Evolutionary conservation across 1,140 invertebrate genomes (phyloP), one percentile per base, ranked within the genome.

Genomic region (Asbolus verrucosus): DNA sequence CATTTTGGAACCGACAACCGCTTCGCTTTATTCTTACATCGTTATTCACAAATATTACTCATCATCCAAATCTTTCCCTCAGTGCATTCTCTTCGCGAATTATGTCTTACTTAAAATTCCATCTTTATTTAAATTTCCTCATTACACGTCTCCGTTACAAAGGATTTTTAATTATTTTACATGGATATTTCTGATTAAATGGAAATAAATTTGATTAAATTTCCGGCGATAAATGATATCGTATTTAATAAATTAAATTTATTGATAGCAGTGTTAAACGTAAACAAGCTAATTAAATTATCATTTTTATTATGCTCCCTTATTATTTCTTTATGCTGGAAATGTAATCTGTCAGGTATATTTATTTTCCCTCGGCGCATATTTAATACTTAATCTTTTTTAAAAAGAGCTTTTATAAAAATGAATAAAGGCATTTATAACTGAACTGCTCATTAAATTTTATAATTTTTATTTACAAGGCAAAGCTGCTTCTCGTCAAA

Each of bases 41-140:
- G 61, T 75, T 74, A 76, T 73, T 77, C 75, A 73, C 73, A 77
- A 78, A 73, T 77, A 78, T 78, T 78, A 76, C 72, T 77, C 69
- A 77, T 77, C 68, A 54, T 71, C 67, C 62, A 16, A 60, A 71
- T 73, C 33, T 36, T 36, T 11, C 6, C 11, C 11, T n/a, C 2
- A 11, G 11, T 36, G 33, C 33, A n/a, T 36, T 36, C 27, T 30
- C 43, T 38, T 16, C 18, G 50, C 65, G 54, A 66, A 67, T 70
- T 73, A 73, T 72, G 18, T 70, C 65, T 73, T 70, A 69, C 36
- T 75, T 77, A 77, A 77, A 70, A 77, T 75, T 71, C 66, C 73
- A 73, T 73, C 69, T 74, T 77, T 73, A 75, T 74, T 77, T 73
- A 77, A 77, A 75, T 77, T 77, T 61, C 36, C 46, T 69, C 69